Evolutionary conservation across 2,888 invertebrate species (phyloP).

Genomic region (Stenichneumon culpator): DNA sequence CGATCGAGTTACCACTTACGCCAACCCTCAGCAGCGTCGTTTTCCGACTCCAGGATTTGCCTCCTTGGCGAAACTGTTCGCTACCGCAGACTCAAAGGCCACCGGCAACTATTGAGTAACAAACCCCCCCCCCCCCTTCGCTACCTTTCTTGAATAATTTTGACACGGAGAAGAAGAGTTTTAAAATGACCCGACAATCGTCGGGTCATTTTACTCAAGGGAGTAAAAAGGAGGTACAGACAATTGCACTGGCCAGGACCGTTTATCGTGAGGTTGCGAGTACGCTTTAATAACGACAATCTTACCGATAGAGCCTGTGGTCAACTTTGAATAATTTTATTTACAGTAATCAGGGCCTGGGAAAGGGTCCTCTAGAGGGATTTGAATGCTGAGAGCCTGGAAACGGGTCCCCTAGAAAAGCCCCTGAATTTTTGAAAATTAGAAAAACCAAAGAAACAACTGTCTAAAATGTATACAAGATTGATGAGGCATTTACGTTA

Average conservation of each 20-base stretch:
- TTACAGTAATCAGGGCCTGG: too few species aligned
- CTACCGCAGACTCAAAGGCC: constrained; percentile 4
- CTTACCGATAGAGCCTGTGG: background rate
- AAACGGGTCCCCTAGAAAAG: too few species aligned
- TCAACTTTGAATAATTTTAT: too few species aligned
- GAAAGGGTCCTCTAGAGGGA: too few species aligned
- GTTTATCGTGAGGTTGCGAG: background rate
- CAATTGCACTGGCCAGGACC: background rate
- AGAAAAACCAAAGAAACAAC: too few species aligned
- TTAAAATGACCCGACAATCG: too few species aligned
- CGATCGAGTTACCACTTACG: constrained; percentile 50
- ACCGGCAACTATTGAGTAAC: background rate
- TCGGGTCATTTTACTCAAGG: background rate
- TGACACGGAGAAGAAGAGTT: background rate
- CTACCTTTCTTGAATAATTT: constrained; percentile 5
- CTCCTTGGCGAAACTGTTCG: constrained; percentile 27
- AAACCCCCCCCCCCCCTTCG: background rate
- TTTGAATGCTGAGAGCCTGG: too few species aligned
- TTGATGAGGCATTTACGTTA: too few species aligned
- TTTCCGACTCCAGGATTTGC: constrained; percentile 4
- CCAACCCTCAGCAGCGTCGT: constrained; percentile 12
- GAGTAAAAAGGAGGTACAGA: background rate
- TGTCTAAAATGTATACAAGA: too few species aligned
- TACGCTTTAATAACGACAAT: background rate
- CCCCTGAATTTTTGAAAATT: too few species aligned